These are phyloP conservation scores for Drosophila crucigera DNA, from an alignment of 2,888 invertebrate genomes.

Conservation along the genomic window DNA sequence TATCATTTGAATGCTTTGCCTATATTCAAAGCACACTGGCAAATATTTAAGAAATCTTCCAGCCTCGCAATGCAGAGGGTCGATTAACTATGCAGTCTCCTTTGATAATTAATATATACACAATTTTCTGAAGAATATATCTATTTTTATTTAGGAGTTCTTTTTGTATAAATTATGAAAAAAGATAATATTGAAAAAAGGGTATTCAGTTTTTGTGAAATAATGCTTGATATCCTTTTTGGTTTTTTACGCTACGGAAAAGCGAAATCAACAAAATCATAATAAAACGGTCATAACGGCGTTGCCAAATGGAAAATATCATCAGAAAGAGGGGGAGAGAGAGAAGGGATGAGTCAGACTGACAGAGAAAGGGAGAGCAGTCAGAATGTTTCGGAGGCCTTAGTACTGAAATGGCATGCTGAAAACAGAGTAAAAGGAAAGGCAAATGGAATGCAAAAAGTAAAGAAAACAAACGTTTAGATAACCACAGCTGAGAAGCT, in stretches of 20 bases:
- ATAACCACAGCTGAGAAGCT: conserved; percentile 57
- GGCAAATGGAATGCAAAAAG: conserved; percentile 61
- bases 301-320: conserved; percentile 53
- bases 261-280: conserved; percentile 76
- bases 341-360: not conserved
- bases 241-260: conserved; percentile 43
- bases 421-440: conserved; percentile 17
- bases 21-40: conserved; percentile 2
- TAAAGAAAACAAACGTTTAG: conserved; percentile 67
- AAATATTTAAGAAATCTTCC: not conserved
- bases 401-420: conserved; percentile 7
- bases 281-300: conserved; percentile 67
- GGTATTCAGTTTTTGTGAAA: conserved; percentile 20
- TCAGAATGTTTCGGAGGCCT: conserved; percentile 31
- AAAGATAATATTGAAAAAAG: conserved; percentile 27
- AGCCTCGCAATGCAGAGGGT: not conserved
- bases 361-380: conserved; percentile 9
- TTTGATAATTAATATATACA: not conserved
- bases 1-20: conserved; percentile 51
- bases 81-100: not conserved
- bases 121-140: not conserved
- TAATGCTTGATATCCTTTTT: conserved; percentile 17
- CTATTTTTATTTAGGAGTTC: rapidly evolving
- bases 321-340: not conserved
- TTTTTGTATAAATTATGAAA: not conserved